Conservation (phyloP, 2,113 vertebrate species). For the Hyperopisus bebe region DNA sequence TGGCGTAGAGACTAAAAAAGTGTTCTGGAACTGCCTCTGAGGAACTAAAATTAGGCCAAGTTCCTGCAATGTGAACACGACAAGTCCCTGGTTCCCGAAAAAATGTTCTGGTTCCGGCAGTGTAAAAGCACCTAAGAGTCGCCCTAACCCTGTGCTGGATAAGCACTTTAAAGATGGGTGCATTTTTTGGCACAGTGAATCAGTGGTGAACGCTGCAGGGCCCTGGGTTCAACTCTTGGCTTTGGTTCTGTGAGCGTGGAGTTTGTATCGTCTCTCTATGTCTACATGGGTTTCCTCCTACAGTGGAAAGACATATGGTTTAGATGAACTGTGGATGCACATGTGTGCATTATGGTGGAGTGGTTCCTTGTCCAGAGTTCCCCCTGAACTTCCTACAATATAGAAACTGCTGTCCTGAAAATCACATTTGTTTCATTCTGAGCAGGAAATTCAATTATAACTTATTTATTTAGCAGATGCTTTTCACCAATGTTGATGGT, state of each 20-base stretch:
- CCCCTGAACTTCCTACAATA: neutral
- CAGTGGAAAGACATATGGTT: neutral
- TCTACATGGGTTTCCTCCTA: neutral
- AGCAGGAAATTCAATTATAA: neutral
- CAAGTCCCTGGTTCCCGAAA: neutral
- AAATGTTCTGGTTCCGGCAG: neutral
- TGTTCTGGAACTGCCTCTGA: neutral
- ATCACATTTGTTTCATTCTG: neutral
- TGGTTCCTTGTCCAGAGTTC: neutral
- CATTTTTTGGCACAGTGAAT: neutral
- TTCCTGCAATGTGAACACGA: neutral
- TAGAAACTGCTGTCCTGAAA: neutral
- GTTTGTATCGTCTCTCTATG: neutral
- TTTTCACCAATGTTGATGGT: neutral
- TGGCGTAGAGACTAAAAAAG: neutral
- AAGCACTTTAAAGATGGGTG: neutral
- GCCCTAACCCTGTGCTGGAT: neutral
- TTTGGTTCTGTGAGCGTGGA: neutral
- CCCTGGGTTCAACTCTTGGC: neutral
- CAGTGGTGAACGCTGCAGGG: neutral
- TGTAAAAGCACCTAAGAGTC: neutral
- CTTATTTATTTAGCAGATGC: neutral
- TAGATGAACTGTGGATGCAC: neutral
- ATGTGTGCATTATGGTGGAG: neutral
- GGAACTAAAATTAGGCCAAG: neutral